Evolutionary conservation across 2,888 invertebrate genomes (phyloP).

Genomic region (Busseola fusca): DNA sequence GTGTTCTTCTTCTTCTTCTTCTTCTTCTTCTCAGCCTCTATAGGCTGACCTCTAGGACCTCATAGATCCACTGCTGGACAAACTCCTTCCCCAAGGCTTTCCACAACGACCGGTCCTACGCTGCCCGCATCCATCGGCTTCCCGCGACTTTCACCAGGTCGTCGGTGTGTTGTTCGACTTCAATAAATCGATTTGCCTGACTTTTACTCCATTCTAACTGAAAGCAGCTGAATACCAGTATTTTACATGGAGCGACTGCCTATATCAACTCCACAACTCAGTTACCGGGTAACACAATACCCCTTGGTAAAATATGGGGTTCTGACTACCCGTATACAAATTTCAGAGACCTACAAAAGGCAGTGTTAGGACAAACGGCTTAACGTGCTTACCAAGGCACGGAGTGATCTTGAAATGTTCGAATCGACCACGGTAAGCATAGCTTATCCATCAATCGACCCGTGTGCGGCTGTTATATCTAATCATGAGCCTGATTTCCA

Average conservation of each 20-base stretch:
- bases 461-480: not conserved
- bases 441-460: not conserved
- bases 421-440: not conserved
- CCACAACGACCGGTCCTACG: too few species aligned
- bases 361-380: not conserved
- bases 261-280: not conserved
- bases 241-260: not conserved
- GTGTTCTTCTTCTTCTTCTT: too few species aligned
- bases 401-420: not conserved
- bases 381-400: not conserved
- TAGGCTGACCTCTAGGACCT: too few species aligned
- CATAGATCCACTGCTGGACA: too few species aligned
- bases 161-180: not conserved
- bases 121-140: too few species aligned
- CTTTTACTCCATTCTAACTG: not conserved
- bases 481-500: not conserved
- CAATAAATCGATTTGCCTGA: not conserved
- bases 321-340: not conserved
- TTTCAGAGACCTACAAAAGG: not conserved
- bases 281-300: not conserved
- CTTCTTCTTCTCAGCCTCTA: too few species aligned
- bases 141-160: too few species aligned
- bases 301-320: not conserved
- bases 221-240: not conserved
- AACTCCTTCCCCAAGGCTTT: too few species aligned